Percentiles rank a stretch among this genome's conserved stretches.
Conservation (phyloP, 2,113 vertebrate species). For the Scytalopus superciliaris region DNA sequence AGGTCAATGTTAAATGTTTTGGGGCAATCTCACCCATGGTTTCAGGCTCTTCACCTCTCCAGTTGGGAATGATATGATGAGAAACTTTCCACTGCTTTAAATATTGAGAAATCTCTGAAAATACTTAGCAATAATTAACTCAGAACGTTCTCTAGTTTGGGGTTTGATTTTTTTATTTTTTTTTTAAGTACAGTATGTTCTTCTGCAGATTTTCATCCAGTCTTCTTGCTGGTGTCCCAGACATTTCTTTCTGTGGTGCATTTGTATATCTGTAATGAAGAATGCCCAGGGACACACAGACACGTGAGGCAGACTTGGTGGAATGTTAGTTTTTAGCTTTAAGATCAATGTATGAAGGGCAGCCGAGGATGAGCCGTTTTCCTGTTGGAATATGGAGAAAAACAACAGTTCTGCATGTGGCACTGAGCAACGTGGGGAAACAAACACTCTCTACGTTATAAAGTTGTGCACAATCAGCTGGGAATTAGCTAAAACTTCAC, state of each 20-base stretch:
- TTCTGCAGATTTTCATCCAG: neutral
- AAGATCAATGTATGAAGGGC: neutral
- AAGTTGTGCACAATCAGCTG: neutral
- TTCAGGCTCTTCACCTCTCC: neutral
- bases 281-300: neutral
- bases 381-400: fast-evolving
- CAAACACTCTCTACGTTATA: neutral
- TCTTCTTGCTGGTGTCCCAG: neutral
- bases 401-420: neutral
- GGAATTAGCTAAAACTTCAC: neutral
- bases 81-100: constrained; percentile 53
- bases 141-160: neutral
- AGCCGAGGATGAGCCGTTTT: neutral
- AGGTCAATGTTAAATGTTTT: neutral
- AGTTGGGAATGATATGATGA: neutral
- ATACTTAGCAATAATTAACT: neutral
- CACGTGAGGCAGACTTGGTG: neutral
- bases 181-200: neutral
- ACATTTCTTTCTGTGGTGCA: neutral
- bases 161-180: neutral
- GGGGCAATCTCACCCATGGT: neutral
- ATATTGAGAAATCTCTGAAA: constrained; percentile 13
- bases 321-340: neutral
- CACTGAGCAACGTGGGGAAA: neutral
- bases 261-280: neutral